phyloP scores from a whole-genome alignment of 2,888 invertebrate species.

The Leucoma salicis region DNA sequence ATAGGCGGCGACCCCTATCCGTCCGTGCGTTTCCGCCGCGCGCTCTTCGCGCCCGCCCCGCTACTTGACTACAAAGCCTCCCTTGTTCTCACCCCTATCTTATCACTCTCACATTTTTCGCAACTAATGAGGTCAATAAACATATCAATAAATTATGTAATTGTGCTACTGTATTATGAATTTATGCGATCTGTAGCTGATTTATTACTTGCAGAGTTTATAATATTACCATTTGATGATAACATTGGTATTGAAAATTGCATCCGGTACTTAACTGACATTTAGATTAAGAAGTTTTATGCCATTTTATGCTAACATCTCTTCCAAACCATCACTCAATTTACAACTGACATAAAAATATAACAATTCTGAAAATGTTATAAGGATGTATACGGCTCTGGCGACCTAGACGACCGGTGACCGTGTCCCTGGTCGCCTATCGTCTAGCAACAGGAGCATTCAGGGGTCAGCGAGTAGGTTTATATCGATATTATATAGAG shows the following conservation, averaged over 20 bases:
- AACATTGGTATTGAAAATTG: too few species aligned
- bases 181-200: conserved; percentile 38
- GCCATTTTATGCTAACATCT: too few species aligned
- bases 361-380: too few species aligned
- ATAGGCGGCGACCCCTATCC: conserved; percentile 53
- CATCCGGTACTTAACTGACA: too few species aligned
- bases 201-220: conserved; percentile 38
- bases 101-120: conserved; percentile 76
- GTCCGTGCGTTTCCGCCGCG: conserved; percentile 47
- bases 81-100: conserved; percentile 71
- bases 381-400: too few species aligned
- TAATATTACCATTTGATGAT: conserved; percentile 32
- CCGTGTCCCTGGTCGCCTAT: too few species aligned
- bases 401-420: too few species aligned
- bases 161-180: conserved; percentile 48
- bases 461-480: too few species aligned
- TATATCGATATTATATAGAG: too few species aligned
- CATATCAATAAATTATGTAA: conserved; percentile 59
- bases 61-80: conserved; percentile 50
- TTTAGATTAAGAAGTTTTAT: background rate
- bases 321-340: too few species aligned
- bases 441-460: too few species aligned
- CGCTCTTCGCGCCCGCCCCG: conserved; percentile 30
- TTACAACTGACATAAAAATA: too few species aligned
- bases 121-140: conserved; percentile 70